phyloP scores from a whole-genome alignment of 2,113 vertebrate genomes.

The Scalopus aquaticus region DNA sequence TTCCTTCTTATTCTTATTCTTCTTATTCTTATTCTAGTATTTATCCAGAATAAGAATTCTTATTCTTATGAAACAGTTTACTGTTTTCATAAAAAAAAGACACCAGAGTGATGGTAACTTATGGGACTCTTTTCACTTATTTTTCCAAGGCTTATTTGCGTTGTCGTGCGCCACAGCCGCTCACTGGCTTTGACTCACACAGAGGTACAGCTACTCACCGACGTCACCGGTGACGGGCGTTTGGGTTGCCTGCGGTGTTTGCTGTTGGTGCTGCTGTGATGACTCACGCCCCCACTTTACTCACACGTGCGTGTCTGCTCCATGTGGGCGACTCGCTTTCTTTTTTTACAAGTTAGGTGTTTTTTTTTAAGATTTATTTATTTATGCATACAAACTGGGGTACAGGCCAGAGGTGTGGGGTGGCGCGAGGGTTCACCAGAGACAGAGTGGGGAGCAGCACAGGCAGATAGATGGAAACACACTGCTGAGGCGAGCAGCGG shows the following conservation, averaged over 20 bases:
- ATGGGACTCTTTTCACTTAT: not conserved
- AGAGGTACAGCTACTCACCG: not conserved
- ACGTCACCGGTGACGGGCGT: not conserved
- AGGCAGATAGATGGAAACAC: too few relatives aligned
- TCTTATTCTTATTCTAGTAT: not conserved
- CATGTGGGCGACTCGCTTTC: not conserved
- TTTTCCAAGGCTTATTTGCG: not conserved
- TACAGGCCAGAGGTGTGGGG: too few relatives aligned
- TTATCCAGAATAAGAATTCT: too few relatives aligned
- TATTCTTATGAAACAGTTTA: too few relatives aligned
- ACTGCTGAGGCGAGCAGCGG: too few relatives aligned
- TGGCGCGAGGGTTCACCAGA: too few relatives aligned
- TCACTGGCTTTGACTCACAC: not conserved
- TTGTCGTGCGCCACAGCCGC: not conserved
- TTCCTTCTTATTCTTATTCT: not conserved
- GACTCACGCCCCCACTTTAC: not conserved
- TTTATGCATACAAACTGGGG: too few relatives aligned
- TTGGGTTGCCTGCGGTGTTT: not conserved
- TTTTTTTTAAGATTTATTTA: too few relatives aligned
- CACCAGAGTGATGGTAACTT: not conserved
- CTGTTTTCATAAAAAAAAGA: not conserved
- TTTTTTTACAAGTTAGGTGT: too few relatives aligned
- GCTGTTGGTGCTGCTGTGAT: not conserved
- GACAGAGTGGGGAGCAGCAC: too few relatives aligned
- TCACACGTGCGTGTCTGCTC: not conserved